Evolutionary conservation across 2,888 invertebrate genomes (phyloP).

Genomic region (Limnephilus lunatus): DNA sequence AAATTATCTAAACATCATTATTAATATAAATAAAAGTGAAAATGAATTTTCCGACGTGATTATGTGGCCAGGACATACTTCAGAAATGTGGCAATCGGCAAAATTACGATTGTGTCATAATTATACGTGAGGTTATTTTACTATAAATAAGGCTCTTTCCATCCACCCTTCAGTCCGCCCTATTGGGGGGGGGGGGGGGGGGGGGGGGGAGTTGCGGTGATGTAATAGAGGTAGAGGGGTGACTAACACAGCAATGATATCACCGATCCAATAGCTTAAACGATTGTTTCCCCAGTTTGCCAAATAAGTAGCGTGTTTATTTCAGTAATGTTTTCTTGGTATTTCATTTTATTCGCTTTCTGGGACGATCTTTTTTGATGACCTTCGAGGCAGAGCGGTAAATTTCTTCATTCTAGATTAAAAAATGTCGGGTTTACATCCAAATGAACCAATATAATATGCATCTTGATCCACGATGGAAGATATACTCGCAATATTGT

Average conservation of each 20-base stretch:
- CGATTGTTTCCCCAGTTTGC: not conserved
- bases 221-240: conserved; percentile 1
- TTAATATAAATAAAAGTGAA: not conserved
- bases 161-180: not conserved
- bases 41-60: not conserved
- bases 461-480: too few relatives aligned
- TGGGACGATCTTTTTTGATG: not conserved
- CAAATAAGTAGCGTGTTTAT: not conserved
- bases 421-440: not conserved
- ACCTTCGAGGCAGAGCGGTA: not conserved
- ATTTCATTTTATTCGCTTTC: not conserved
- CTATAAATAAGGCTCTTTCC: not conserved
- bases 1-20: too few relatives aligned
- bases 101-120: not conserved
- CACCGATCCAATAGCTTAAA: conserved; percentile 7
- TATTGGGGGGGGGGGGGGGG: not conserved
- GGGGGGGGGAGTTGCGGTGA: not conserved
- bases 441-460: not conserved
- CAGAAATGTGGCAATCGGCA: not conserved
- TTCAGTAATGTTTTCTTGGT: not conserved
- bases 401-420: not conserved
- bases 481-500: too few relatives aligned
- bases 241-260: conserved; percentile 6
- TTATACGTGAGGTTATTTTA: not conserved
- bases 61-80: not conserved